A percentile compares a stretch with the other conserved stretches of the same genome.
phyloP scores from a whole-genome alignment of 2,797 vertebrate genomes.

The Brachyrhaphis roseni region DNA sequence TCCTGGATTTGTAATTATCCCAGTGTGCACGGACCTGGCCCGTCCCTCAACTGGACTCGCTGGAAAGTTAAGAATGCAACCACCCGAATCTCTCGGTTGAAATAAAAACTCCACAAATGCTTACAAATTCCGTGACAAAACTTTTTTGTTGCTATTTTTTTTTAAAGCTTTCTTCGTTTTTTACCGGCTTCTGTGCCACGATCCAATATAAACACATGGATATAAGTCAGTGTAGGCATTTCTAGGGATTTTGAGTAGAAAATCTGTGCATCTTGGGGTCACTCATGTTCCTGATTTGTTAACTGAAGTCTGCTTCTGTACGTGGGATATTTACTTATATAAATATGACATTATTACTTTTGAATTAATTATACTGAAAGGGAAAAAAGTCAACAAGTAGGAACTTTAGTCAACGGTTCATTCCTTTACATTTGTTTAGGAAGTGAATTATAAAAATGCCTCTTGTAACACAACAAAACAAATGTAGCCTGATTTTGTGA shows the following conservation, averaged over 20 bases:
- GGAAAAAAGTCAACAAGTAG: too few species aligned
- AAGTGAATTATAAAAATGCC: too few species aligned
- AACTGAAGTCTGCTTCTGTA: slow-evolving; percentile 60
- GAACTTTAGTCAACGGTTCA: too few species aligned
- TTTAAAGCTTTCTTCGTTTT: slow-evolving; percentile 41
- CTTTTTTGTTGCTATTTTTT: slow-evolving; percentile 33
- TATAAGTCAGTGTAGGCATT: slow-evolving; percentile 64
- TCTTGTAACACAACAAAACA: too few species aligned
- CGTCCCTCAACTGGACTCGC: slow-evolving; percentile 18
- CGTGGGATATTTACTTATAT: slow-evolving; percentile 66
- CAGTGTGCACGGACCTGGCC: slow-evolving; percentile 18
- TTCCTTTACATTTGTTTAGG: too few species aligned
- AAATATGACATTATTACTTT: too few species aligned
- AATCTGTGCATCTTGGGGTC: slow-evolving; percentile 57
- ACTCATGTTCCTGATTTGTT: slow-evolving; percentile 51
- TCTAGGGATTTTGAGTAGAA: slow-evolving; percentile 61
- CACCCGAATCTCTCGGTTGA: slow-evolving; percentile 1
- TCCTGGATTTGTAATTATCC: slow-evolving; percentile 72
- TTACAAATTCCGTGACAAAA: slow-evolving; percentile 22
- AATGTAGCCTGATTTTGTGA: too few species aligned
- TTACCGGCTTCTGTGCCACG: slow-evolving; percentile 29
- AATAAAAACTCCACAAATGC: slow-evolving; percentile 15
- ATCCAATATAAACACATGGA: slow-evolving; percentile 52
- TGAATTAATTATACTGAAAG: too few species aligned
- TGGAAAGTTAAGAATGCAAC: slow-evolving; percentile 9